Base-by-base conservation (phyloP, 2,113 vertebrate genomes). In the Eulacestoma nigropectus region DNA sequence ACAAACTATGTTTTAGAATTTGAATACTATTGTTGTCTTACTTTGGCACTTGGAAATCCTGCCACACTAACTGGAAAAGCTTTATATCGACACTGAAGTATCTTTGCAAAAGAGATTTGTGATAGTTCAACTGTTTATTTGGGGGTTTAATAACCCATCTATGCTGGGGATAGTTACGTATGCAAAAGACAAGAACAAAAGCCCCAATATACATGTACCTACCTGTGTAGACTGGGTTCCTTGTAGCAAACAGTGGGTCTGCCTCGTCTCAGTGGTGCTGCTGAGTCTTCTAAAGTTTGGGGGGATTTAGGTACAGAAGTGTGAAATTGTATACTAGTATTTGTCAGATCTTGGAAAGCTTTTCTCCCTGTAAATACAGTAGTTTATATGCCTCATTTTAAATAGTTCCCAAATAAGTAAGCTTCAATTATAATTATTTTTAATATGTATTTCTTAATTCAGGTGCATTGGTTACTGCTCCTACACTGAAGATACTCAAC, bases 341-440 rank as follows among this genome's bases (percentile, higher is more conserved):
- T 98, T 93, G 97, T 97, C 92, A 98, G 72, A 69, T 98, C 97
- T 84, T 97, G 96, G 33, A 98, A 93, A 59, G 79, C 83, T 84
- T 93, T 97, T 83, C 55, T 89, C 46, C 82, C 98, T 98, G 92
- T 73, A 83, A 97, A 96, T 60, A 92, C 50, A 84, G 52, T 11
- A 62, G n/a, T 84, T 91, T 63, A 50, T 33, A 63, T 37, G 11
- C 7, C 68, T 85, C 1, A 63, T 84, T 92, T 72, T 2, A 81
- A 94, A 16, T 72, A 74, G 46, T 74, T 72, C 69, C 41, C 37
- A 23, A 91, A 89, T 68, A 59, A 20, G 21, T 69, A 73, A 69
- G 41, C 10, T 82, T 83, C 17, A 80, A 76, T 59, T 42, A 16
- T 64, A 46, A 41, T 73, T 39, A 13, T 64, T 81, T 47, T 79